Evolutionary conservation across 2,888 invertebrate species (phyloP), one percentile per base, ranked within the genome.

Genomic region (Agelastica alni): DNA sequence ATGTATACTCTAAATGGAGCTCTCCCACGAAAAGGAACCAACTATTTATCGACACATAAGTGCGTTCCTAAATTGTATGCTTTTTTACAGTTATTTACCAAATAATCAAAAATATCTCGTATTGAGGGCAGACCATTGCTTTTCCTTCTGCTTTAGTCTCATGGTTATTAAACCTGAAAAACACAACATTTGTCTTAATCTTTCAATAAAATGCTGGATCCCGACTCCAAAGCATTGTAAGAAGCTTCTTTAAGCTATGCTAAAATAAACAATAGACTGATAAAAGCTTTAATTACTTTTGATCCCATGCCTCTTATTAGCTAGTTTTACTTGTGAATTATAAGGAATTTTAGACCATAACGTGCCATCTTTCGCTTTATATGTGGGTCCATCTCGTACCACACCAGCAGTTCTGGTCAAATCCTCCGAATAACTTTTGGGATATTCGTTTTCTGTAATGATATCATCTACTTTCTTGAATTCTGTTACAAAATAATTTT

Each of bases 171-270:
- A n/a, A n/a, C n/a, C n/a, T n/a, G n/a, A n/a, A n/a, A n/a, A n/a
- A n/a, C n/a, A n/a, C n/a, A n/a, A n/a, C n/a, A n/a, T n/a, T n/a
- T n/a, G n/a, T n/a, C n/a, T n/a, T n/a, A n/a, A n/a, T n/a, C n/a
- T n/a, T n/a, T n/a, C n/a, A n/a, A n/a, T n/a, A n/a, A n/a, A n/a
- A n/a, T n/a, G n/a, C n/a, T n/a, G n/a, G n/a, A n/a, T n/a, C n/a
- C n/a, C n/a, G n/a, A n/a, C n/a, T n/a, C n/a, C n/a, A n/a, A n/a
- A n/a, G n/a, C n/a, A n/a, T n/a, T n/a, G n/a, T n/a, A n/a, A n/a
- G n/a, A n/a, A n/a, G n/a, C n/a, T n/a, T n/a, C n/a, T 28, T 43
- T 43, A 30, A 43, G 28, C 30, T 43, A 26, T 43, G 43, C 18
- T 2, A 39, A 39, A 39, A 42, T 42, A 26, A 42, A 42, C 26